These are phyloP conservation scores for Aleiodes alternator DNA, from an alignment of 2,888 invertebrate genomes.

Conservation along the genomic window DNA sequence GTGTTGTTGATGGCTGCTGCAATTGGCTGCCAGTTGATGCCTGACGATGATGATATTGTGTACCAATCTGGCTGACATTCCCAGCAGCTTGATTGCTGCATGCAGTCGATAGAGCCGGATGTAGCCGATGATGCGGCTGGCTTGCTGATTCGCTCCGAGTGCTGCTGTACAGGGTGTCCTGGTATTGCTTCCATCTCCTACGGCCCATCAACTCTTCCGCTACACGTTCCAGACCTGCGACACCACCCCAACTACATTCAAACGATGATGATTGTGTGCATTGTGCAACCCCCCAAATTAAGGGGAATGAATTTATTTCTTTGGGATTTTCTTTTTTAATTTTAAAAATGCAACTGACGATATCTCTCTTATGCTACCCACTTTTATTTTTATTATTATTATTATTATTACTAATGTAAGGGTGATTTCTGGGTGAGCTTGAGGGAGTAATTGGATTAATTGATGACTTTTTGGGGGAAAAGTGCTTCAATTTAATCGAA, in stretches of 20 bases:
- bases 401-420: too few species aligned
- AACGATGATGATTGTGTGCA: slow-evolving; percentile 66
- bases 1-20: slow-evolving; percentile 48
- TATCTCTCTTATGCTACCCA: too few species aligned
- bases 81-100: slow-evolving; percentile 60
- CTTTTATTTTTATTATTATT: too few species aligned
- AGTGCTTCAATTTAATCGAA: too few species aligned
- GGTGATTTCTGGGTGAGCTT: too few species aligned
- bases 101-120: slow-evolving; percentile 63
- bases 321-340: too few species aligned
- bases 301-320: not conserved
- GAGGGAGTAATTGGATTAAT: too few species aligned
- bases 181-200: slow-evolving; percentile 96
- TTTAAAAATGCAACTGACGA: not conserved
- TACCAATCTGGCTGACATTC: slow-evolving; percentile 61
- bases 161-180: slow-evolving; percentile 82
- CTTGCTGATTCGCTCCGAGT: slow-evolving; percentile 72
- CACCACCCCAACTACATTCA: slow-evolving; percentile 71
- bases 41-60: slow-evolving; percentile 59
- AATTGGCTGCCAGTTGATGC: slow-evolving; percentile 53
- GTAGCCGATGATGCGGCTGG: slow-evolving; percentile 68
- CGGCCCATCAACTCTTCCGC: slow-evolving; percentile 98
- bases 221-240: slow-evolving; percentile 94
- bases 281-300: slow-evolving; percentile 82
- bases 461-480: too few species aligned